Conservation (phyloP, 2,888 invertebrate genomes). For the Andrena bicolor region DNA sequence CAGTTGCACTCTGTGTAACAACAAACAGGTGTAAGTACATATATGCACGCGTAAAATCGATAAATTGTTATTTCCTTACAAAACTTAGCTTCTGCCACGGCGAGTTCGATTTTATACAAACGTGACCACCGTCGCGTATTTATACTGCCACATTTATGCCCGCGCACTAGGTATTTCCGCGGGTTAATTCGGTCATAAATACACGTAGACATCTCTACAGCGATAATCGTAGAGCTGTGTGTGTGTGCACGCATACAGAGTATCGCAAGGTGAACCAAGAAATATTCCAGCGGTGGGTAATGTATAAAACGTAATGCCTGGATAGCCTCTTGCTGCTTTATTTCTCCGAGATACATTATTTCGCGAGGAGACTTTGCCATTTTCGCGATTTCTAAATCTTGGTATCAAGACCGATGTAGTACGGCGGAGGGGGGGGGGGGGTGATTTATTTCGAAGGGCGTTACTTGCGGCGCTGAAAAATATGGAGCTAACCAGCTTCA, state of each 20-base stretch:
- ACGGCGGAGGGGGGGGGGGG: neutral
- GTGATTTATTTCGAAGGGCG: neutral
- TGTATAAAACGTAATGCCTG: slow-evolving; percentile 18
- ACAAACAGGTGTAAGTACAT: neutral
- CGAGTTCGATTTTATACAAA: slow-evolving; percentile 59
- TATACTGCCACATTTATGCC: slow-evolving; percentile 61
- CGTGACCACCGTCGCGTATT: slow-evolving; percentile 52
- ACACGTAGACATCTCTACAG: slow-evolving; percentile 59
- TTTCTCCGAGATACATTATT: neutral
- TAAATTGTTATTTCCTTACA: slow-evolving; percentile 51
- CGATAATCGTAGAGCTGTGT: slow-evolving; percentile 56
- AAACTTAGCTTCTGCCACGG: slow-evolving; percentile 37
- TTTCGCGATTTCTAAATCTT: slow-evolving; percentile 20
- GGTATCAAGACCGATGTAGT: slow-evolving; percentile 15
- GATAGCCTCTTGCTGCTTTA: neutral
- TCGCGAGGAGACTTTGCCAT: neutral
- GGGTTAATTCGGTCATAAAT: slow-evolving; percentile 71
- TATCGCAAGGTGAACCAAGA: slow-evolving; percentile 5
- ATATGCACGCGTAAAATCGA: slow-evolving; percentile 27
- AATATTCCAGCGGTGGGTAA: slow-evolving; percentile 6
- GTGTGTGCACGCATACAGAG: slow-evolving; percentile 15
- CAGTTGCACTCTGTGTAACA: neutral
- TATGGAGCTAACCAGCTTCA: neutral
- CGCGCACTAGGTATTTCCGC: slow-evolving; percentile 65
- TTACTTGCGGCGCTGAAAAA: neutral